A percentile compares a stretch with the other conserved stretches of the same genome.
phyloP scores from a whole-genome alignment of 2,888 invertebrate genomes.

The Gibbula magus region DNA sequence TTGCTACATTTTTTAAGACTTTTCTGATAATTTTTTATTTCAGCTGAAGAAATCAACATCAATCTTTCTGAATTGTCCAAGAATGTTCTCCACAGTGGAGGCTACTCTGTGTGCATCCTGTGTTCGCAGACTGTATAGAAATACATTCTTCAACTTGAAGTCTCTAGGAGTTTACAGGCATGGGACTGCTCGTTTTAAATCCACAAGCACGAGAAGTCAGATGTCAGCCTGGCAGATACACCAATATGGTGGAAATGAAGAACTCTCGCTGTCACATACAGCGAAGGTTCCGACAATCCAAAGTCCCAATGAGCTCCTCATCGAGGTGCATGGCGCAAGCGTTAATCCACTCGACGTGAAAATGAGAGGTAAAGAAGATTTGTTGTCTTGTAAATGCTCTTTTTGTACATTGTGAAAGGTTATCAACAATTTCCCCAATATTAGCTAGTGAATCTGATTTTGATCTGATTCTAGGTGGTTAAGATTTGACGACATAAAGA shows the following conservation, averaged over 20 bases:
- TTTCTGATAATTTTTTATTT: too few species aligned
- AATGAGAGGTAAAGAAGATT: conserved; percentile 82
- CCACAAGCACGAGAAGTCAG: conserved; percentile 27
- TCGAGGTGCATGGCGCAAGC: conserved; percentile 89
- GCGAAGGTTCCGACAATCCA: conserved; percentile 83
- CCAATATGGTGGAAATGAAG: conserved; percentile 82
- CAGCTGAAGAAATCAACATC: too few species aligned
- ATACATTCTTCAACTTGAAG: not conserved
- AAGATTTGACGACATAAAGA: too few species aligned
- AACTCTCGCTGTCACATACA: conserved; percentile 81
- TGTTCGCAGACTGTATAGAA: not conserved
- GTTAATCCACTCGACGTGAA: conserved; percentile 93
- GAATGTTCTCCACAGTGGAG: not conserved
- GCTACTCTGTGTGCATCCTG: not conserved
- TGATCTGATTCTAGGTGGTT: too few species aligned
- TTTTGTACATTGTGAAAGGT: not conserved
- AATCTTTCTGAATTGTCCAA: too few species aligned
- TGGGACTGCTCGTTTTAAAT: too few species aligned
- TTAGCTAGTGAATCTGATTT: too few species aligned
- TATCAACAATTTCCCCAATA: too few species aligned
- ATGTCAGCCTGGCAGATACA: conserved; percentile 85
- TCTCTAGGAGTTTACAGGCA: too few species aligned
- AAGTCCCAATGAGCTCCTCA: conserved; percentile 85
- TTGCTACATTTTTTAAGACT: too few species aligned
- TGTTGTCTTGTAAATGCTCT: too few species aligned